Evolutionary conservation across 2,888 invertebrate species (phyloP).

Genomic region (Polietes domitor): DNA sequence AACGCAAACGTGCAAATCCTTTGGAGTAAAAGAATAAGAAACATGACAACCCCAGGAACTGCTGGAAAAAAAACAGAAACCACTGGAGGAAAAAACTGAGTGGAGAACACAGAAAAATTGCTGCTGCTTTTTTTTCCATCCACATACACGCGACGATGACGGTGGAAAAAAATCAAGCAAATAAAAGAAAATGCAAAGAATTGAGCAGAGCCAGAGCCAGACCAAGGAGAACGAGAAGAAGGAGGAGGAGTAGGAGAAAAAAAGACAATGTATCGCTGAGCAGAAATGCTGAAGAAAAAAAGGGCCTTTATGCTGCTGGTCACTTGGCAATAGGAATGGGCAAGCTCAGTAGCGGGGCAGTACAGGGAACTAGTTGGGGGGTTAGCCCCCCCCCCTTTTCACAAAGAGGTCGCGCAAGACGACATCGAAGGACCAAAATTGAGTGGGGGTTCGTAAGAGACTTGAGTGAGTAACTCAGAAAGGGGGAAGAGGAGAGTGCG

Average conservation of each 20-base stretch:
- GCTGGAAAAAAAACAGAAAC: slow-evolving; percentile 37
- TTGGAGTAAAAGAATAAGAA: slow-evolving; percentile 72
- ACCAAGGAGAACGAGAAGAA: slow-evolving; percentile 43
- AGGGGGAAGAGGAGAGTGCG: too few relatives aligned
- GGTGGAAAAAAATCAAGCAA: slow-evolving; percentile 47
- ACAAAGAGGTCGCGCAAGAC: not conserved
- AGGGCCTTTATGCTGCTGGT: not conserved
- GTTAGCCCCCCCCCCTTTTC: not conserved
- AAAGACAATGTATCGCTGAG: slow-evolving; percentile 16
- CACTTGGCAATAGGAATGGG: not conserved
- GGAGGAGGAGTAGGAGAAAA: slow-evolving; percentile 25
- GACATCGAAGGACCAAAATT: not conserved
- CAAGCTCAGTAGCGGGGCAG: not conserved
- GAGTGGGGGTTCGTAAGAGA: too few relatives aligned
- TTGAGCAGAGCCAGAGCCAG: too few relatives aligned
- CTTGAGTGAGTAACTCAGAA: too few relatives aligned
- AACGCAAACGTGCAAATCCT: slow-evolving; percentile 68
- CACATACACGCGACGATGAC: not conserved
- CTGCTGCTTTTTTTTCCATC: slow-evolving; percentile 33
- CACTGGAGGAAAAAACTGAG: slow-evolving; percentile 58
- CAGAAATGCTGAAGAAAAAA: not conserved
- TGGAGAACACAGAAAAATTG: slow-evolving; percentile 59
- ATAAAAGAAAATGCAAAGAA: slow-evolving; percentile 58
- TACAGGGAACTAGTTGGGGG: not conserved
- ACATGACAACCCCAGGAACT: slow-evolving; percentile 59